Evolutionary conservation across 35 echinoderm and acorn worm species (phyloP).

Genomic region (Nesometra sesokonis): DNA sequence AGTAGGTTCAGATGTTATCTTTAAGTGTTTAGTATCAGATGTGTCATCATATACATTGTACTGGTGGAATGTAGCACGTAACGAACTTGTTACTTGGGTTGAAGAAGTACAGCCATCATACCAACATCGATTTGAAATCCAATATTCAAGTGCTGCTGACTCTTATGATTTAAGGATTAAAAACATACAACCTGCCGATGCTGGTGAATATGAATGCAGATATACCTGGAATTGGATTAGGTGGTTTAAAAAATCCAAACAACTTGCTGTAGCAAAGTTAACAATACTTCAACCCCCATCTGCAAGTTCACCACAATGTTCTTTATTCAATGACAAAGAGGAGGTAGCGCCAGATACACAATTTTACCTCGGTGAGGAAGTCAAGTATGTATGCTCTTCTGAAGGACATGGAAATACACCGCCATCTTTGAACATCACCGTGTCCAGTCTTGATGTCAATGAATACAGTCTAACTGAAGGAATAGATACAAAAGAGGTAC

Average conservation of each 20-base stretch:
- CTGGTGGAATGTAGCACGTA: neutral
- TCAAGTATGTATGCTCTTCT: neutral
- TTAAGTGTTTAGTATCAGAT: neutral
- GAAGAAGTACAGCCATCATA: neutral
- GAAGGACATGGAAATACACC: neutral
- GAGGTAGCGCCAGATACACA: neutral
- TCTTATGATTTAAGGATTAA: neutral
- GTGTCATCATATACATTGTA: neutral
- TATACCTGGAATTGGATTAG: neutral
- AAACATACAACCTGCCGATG: neutral
- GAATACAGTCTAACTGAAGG: neutral
- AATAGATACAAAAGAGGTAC: neutral
- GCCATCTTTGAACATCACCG: neutral
- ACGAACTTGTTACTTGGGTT: neutral
- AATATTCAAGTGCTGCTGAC: neutral
- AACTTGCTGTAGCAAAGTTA: neutral
- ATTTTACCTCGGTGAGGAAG: neutral
- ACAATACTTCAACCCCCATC: neutral
- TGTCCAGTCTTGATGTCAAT: neutral
- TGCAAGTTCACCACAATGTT: neutral
- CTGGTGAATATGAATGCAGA: neutral
- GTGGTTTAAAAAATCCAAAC: too few species aligned
- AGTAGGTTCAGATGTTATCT: neutral
- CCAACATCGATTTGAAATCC: neutral
- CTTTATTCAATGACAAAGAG: too few species aligned